Percentiles rank a stretch among this genome's conserved stretches.
Conservation (phyloP, 2,797 vertebrate species). For the Zonotrichia albicollis region DNA sequence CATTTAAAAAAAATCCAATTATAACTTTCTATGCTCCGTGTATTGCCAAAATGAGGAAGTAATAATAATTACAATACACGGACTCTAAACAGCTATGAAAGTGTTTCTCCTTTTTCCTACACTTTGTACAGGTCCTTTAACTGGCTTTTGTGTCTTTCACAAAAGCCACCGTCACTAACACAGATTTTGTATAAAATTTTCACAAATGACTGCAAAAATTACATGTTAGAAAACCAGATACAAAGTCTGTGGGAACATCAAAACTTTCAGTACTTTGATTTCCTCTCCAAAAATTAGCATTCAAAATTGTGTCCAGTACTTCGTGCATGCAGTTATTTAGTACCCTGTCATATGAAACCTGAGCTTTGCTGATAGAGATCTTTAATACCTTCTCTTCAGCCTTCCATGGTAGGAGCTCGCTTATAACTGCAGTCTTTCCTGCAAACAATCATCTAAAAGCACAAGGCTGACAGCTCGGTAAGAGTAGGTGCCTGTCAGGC, state of each 20-base stretch:
- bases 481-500: constrained; percentile 40
- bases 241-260: not conserved
- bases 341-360: not conserved
- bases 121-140: not conserved
- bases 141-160: not conserved
- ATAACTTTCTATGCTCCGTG: not conserved
- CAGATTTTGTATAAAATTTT: not conserved
- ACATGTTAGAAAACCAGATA: not conserved
- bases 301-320: not conserved
- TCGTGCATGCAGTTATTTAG: not conserved
- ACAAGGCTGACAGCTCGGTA: constrained; percentile 7
- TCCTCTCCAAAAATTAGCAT: not conserved
- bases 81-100: not conserved
- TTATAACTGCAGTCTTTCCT: not conserved
- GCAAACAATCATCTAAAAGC: not conserved
- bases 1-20: not conserved
- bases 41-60: not conserved
- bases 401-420: not conserved
- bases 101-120: not conserved
- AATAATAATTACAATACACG: not conserved
- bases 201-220: not conserved
- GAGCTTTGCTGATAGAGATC: not conserved
- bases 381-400: not conserved
- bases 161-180: not conserved
- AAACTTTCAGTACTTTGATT: not conserved